Evolutionary conservation across 2,113 vertebrate genomes (phyloP).

Genomic region (Daubentonia madagascariensis): DNA sequence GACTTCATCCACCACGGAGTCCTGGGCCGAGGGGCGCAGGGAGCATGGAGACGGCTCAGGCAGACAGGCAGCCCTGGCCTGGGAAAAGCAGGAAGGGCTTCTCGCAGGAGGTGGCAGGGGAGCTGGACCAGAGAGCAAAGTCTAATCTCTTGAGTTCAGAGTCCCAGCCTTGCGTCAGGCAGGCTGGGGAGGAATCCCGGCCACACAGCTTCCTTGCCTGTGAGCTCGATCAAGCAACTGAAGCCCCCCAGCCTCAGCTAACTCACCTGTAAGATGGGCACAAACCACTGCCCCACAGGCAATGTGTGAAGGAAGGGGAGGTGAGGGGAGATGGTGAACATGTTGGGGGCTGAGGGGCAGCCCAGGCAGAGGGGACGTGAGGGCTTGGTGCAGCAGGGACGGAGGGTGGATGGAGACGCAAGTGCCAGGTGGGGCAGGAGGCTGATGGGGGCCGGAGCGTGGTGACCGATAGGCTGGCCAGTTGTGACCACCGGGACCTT

Average conservation of each 20-base stretch:
- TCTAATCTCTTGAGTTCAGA: not conserved
- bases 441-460: too few relatives aligned
- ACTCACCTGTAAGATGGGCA: fast-evolving
- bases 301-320: fast-evolving
- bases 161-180: fast-evolving
- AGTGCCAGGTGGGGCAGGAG: not conserved
- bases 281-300: not conserved
- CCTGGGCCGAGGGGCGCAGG: fast-evolving
- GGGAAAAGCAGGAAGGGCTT: not conserved
- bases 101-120: fast-evolving
- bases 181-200: fast-evolving
- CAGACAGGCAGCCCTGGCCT: not conserved
- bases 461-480: fast-evolving
- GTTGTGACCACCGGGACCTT: not conserved
- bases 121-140: not conserved
- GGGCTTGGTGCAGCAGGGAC: not conserved
- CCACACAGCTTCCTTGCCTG: fast-evolving
- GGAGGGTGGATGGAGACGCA: fast-evolving
- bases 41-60: fast-evolving
- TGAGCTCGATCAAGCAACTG: not conserved
- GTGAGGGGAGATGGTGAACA: fast-evolving
- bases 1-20: fast-evolving
- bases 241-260: not conserved
- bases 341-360: too few relatives aligned
- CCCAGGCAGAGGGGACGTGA: fast-evolving